Evolutionary conservation across 2,797 vertebrate species (phyloP).

Genomic region (Channallabes apus): DNA sequence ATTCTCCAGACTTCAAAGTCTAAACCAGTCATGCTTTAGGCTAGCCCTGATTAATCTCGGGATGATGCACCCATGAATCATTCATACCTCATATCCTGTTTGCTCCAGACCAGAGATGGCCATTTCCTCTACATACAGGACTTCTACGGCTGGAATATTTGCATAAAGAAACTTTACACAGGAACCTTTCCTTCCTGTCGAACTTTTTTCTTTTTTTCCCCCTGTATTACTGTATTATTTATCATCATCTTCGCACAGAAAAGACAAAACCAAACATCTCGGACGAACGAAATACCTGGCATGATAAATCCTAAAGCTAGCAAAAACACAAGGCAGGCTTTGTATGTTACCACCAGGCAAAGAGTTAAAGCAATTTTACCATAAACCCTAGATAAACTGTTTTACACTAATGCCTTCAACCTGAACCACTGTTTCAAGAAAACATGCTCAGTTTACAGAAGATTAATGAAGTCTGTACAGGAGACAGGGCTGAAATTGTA

Average conservation of each 20-base stretch:
- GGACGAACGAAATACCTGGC: not conserved
- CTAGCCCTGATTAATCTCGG: constrained; percentile 64
- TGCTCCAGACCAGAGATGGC: constrained; percentile 62
- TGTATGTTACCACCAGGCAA: not conserved
- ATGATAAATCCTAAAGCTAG: not conserved
- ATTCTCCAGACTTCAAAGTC: constrained; percentile 32
- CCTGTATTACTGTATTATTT: not conserved
- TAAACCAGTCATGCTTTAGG: constrained; percentile 50
- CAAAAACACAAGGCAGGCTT: not conserved
- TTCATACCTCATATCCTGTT: constrained; percentile 73
- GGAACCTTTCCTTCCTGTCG: not conserved
- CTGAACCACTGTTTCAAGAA: constrained; percentile 38
- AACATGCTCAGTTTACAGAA: constrained; percentile 45
- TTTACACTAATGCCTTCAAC: constrained; percentile 5
- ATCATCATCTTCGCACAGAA: not conserved
- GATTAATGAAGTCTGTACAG: constrained; percentile 62
- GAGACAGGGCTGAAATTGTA: constrained; percentile 59
- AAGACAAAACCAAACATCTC: not conserved
- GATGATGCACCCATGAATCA: constrained; percentile 63
- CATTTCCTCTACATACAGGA: constrained; percentile 40
- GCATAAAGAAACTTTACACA: not conserved
- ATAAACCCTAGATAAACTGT: constrained; percentile 23
- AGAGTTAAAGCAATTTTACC: not conserved
- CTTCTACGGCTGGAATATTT: not conserved
- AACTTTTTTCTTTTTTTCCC: not conserved